Percentiles rank a stretch among this genome's conserved stretches.
phyloP scores from a whole-genome alignment of 2,797 vertebrate species.

The Tenualosa ilisha region DNA sequence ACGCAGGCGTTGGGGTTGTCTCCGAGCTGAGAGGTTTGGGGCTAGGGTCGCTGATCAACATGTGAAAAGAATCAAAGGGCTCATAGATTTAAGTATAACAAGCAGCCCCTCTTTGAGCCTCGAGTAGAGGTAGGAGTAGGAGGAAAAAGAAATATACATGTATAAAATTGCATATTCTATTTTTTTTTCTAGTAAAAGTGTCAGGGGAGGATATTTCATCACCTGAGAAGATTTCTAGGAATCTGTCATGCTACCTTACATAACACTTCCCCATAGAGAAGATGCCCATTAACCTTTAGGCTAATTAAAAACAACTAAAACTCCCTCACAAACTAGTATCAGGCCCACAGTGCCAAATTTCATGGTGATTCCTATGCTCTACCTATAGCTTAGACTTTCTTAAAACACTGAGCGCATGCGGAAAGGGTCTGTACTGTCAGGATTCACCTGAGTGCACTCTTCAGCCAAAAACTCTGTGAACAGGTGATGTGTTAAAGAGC shows the following conservation, averaged over 20 bases:
- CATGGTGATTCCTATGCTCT: background rate
- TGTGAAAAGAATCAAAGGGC: constrained; percentile 15
- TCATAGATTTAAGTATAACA: background rate
- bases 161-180: background rate
- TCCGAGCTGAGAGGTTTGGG: background rate
- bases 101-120: background rate
- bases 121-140: background rate
- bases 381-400: background rate
- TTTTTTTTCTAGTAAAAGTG: background rate
- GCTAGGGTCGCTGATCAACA: background rate
- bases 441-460: background rate
- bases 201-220: background rate
- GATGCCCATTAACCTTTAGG: background rate
- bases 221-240: background rate
- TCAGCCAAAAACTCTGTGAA: background rate
- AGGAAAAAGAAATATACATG: background rate
- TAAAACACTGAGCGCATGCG: background rate
- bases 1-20: background rate
- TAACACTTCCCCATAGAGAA: background rate
- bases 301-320: background rate
- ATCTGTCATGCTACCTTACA: background rate
- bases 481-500: background rate
- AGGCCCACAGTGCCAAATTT: background rate
- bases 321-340: background rate
- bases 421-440: background rate